These are phyloP conservation scores for Argya squamiceps DNA, from an alignment of 2,797 vertebrate genomes.

Conservation along the genomic window DNA sequence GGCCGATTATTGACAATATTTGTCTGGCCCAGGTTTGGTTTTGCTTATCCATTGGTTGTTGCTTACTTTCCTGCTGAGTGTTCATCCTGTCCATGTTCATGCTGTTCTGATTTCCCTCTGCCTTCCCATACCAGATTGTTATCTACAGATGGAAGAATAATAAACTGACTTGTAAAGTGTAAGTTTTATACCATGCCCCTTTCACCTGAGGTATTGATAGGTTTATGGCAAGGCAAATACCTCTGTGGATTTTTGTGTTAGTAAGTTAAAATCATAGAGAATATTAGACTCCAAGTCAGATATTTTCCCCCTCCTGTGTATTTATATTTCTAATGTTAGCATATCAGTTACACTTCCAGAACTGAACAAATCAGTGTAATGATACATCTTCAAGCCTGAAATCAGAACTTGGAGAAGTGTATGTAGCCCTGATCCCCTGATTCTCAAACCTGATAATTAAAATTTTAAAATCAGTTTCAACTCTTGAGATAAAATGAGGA, in stretches of 20 bases:
- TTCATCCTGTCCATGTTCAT: fast-evolving
- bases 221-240: neutral
- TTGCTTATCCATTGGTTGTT: neutral
- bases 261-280: neutral
- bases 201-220: neutral
- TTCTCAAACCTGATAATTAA: neutral
- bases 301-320: fast-evolving
- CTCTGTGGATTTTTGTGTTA: neutral
- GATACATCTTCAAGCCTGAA: neutral
- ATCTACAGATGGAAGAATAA: neutral
- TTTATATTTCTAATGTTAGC: neutral
- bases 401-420: neutral
- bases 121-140: neutral
- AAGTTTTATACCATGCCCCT: neutral
- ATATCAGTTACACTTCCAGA: neutral
- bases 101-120: neutral
- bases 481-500: neutral
- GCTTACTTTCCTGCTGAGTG: neutral
- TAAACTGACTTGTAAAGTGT: neutral
- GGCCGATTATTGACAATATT: neutral
- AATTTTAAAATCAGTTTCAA: neutral
- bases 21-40: neutral
- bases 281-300: neutral
- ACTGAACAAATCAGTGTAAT: neutral
- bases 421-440: neutral